These are phyloP conservation scores for Barbus barbus DNA, from an alignment of 2,113 vertebrate species.

Conservation along the genomic window DNA sequence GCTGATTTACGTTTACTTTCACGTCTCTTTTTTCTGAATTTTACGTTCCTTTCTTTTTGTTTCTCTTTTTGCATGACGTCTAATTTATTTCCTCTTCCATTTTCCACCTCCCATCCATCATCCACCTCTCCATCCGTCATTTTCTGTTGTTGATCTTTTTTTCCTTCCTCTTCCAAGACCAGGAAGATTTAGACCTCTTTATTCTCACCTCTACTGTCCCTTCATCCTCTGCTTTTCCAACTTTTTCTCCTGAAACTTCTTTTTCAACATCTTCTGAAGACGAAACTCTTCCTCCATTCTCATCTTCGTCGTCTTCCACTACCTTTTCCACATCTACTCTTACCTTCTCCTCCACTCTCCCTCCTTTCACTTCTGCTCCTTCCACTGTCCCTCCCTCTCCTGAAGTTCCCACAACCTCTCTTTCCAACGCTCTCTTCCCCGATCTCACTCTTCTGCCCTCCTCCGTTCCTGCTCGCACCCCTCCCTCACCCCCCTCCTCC, in stretches of 20 bases:
- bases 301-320: slow-evolving; percentile 51
- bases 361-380: slow-evolving; percentile 42
- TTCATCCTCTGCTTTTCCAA: neutral
- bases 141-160: neutral
- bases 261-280: slow-evolving; percentile 38
- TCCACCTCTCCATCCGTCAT: slow-evolving; percentile 49
- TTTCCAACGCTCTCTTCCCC: neutral
- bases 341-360: neutral
- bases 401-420: slow-evolving; percentile 24
- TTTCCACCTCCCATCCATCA: slow-evolving; percentile 53
- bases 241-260: neutral
- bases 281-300: neutral
- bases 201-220: neutral
- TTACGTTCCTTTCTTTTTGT: slow-evolving; percentile 66
- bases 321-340: slow-evolving; percentile 55
- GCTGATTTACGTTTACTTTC: slow-evolving; percentile 50
- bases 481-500: slow-evolving; percentile 3
- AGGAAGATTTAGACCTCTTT: slow-evolving; percentile 3
- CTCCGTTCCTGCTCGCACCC: slow-evolving; percentile 16
- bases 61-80: slow-evolving; percentile 65
- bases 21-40: slow-evolving; percentile 48
- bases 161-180: slow-evolving; percentile 36
- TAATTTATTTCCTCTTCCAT: slow-evolving; percentile 46
- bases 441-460: neutral
- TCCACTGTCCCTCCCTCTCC: slow-evolving; percentile 59